phyloP scores from a whole-genome alignment of 2,113 vertebrate species.

The Mungos mungo region DNA sequence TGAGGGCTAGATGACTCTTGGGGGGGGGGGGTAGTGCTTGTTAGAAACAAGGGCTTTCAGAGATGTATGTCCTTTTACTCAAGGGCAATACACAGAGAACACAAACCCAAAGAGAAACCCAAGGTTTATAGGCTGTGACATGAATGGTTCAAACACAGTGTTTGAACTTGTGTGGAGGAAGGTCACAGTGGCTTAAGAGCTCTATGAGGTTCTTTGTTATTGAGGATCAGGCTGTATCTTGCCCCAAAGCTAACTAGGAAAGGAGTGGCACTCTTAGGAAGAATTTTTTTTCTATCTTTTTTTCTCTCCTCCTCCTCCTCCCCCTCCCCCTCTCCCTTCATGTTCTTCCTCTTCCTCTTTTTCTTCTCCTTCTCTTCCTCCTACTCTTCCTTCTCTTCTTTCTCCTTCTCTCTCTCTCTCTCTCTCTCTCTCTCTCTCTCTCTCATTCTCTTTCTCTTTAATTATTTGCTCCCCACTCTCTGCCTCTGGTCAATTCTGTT shows the following conservation, averaged over 20 bases:
- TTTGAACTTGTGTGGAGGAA: background rate
- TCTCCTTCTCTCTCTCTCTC: background rate
- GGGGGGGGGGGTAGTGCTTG: accelerated
- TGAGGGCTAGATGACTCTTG: background rate
- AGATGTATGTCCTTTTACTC: background rate
- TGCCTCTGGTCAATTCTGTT: background rate
- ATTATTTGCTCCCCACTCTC: background rate
- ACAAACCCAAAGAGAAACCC: background rate
- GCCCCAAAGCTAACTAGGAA: background rate
- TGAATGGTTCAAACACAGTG: background rate
- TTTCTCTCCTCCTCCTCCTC: no score
- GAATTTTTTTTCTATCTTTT: background rate
- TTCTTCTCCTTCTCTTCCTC: background rate
- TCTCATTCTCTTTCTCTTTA: background rate
- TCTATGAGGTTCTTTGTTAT: background rate
- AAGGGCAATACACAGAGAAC: background rate
- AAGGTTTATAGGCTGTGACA: background rate
- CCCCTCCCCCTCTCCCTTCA: background rate
- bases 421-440: no score
- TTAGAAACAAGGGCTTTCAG: constrained; percentile 11
- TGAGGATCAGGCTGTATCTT: constrained; percentile 12
- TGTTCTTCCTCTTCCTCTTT: accelerated
- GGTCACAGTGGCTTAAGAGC: background rate
- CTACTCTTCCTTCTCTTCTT: background rate
- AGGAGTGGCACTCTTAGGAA: background rate